These are phyloP conservation scores for Trypoxylus dichotomus DNA, from an alignment of 1,140 invertebrate genomes.

Conservation along the genomic window DNA sequence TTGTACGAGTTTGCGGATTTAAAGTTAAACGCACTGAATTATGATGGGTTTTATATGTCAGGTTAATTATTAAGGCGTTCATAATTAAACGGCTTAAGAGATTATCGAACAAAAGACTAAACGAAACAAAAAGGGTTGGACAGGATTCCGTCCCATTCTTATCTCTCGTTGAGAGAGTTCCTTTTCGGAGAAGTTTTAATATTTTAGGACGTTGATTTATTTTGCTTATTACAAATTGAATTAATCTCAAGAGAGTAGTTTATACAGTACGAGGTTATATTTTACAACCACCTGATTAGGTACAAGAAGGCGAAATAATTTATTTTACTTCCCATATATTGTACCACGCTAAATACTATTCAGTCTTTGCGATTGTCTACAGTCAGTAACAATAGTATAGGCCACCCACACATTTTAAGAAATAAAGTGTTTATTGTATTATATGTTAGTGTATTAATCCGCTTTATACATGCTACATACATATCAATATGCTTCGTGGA, in stretches of 20 bases:
- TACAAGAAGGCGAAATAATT: too few species aligned
- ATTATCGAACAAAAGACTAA: constrained; percentile 11
- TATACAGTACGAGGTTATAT: too few species aligned
- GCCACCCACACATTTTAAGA: too few species aligned
- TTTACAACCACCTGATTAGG: too few species aligned
- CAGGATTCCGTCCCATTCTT: not conserved
- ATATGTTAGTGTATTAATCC: too few species aligned
- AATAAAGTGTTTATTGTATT: too few species aligned
- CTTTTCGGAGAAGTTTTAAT: not conserved
- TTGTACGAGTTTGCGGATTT: constrained; percentile 16
- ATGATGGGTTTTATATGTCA: constrained; percentile 24
- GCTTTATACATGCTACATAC: too few species aligned
- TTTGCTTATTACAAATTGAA: not conserved
- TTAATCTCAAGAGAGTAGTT: not conserved
- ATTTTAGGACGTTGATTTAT: not conserved
- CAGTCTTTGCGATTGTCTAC: too few species aligned
- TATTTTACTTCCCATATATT: too few species aligned
- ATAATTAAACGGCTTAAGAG: constrained; percentile 16
- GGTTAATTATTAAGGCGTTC: constrained; percentile 11
- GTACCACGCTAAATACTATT: too few species aligned
- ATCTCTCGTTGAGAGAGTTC: not conserved
- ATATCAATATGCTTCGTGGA: too few species aligned
- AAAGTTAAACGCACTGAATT: constrained; percentile 16
- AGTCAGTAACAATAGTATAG: too few species aligned
- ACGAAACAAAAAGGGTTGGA: not conserved